Evolutionary conservation across 2,113 vertebrate genomes (phyloP).

Genomic region (Numenius arquata): DNA sequence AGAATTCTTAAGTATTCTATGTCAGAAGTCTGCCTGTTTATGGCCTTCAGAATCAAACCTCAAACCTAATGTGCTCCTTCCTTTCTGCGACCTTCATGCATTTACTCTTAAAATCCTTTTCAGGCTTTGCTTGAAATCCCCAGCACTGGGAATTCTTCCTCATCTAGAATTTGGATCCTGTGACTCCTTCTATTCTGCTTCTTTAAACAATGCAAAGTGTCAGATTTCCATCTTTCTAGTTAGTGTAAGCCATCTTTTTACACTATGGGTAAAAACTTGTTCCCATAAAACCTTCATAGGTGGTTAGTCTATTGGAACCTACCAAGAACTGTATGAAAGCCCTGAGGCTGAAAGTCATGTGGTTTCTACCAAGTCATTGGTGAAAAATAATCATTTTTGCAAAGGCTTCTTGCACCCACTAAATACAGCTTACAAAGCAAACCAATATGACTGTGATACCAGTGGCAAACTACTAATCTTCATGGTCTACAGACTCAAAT

Average conservation of each 20-base stretch:
- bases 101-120: neutral
- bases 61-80: neutral
- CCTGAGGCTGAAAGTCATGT: neutral
- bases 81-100: neutral
- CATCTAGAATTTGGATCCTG: neutral
- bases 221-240: neutral
- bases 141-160: neutral
- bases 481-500: neutral
- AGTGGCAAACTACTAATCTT: neutral
- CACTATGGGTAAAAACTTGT: neutral
- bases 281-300: neutral
- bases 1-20: neutral
- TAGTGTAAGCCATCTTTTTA: neutral
- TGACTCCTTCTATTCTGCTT: neutral
- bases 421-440: neutral
- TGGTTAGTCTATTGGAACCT: neutral
- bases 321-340: neutral
- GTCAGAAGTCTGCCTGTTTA: neutral
- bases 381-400: neutral
- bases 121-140: neutral
- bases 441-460: neutral
- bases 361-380: neutral
- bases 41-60: neutral
- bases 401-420: neutral
- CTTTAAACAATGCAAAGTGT: neutral